Evolutionary conservation across 2,888 invertebrate genomes (phyloP), one percentile per base, ranked within the genome.

Genomic region (Noctua pronuba): DNA sequence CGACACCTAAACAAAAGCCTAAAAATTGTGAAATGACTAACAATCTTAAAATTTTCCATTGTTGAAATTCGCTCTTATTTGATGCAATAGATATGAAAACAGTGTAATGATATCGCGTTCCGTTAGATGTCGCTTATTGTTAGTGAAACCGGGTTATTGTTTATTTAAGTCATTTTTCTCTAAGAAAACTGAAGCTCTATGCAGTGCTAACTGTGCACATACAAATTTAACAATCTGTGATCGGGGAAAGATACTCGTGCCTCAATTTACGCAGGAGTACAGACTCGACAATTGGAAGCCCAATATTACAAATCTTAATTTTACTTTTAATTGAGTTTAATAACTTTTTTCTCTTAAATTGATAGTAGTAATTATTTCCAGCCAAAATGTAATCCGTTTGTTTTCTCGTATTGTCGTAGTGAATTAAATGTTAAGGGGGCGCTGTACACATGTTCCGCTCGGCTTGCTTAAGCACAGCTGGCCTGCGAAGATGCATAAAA

Each of bases 401-500:
- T 52, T 72, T 58, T 60, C 83, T 86, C 83, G 70, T 75, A 82
- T n/a, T 70, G 52, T 86, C 83, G 77, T 67, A 79, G 71, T 72
- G 73, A 71, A 86, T 67, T 46, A 28, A 13, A 77, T 18, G 11
- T 38, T 38, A 35, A 35, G 7, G 16, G 38, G 13, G 58, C 28
- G 28, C n/a, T 55, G 2, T 18, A 58, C 28, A 58, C 28, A 58
- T 58, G n/a, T 41, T 41, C 65, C 16, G n/a, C 41, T 8, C 41
- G 41, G 41, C 41, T 41, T 11, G 41, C 41, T 10, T 41, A 41
- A 6, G 41, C 65, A 16, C 8, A 41, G 38, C n/a, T n/a, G n/a
- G 13, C n/a, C 16, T 11, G 24, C 24, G 7, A 24, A 16, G 7
- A 38, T 7, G 38, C 64, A 24, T 24, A 2, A 38, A 24, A 41